A percentile compares a stretch with the other conserved stretches of the same genome.
Evolutionary conservation across 2,113 vertebrate genomes (phyloP).

Genomic region (Centropus bengalensis): DNA sequence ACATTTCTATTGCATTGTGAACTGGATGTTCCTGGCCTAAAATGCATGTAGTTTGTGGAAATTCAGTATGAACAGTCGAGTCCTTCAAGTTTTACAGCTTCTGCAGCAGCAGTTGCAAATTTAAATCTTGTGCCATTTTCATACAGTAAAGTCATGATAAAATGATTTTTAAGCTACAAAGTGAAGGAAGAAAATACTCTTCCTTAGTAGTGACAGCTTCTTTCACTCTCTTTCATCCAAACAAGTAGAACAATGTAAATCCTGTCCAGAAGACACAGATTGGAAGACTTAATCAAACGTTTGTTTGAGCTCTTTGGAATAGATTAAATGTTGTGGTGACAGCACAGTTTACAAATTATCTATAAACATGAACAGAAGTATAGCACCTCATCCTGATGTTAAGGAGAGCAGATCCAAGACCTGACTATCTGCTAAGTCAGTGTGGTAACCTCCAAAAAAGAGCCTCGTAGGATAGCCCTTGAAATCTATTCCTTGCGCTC

Average conservation of each 20-base stretch:
- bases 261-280: constrained; percentile 72
- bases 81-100: constrained; percentile 22
- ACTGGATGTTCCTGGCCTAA: neutral
- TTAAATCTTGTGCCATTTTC: constrained; percentile 57
- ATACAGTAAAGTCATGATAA: constrained; percentile 51
- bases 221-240: constrained; percentile 76
- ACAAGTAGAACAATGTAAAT: constrained; percentile 76
- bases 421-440: neutral
- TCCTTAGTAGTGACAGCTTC: constrained; percentile 64
- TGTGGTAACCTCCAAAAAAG: neutral
- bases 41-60: neutral
- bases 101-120: constrained; percentile 24
- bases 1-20: constrained; percentile 21
- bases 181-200: constrained; percentile 26
- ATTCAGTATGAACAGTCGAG: neutral
- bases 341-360: constrained; percentile 78
- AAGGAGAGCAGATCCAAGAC: neutral
- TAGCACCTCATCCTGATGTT: neutral
- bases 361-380: constrained; percentile 64
- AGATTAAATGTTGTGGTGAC: constrained; percentile 79
- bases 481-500: neutral
- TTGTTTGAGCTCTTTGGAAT: constrained; percentile 76
- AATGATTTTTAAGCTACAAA: constrained; percentile 41
- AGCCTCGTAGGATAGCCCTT: neutral
- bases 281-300: constrained; percentile 80